Conservation (phyloP, 2,113 vertebrate genomes). For the Rhinogobius similis region DNA sequence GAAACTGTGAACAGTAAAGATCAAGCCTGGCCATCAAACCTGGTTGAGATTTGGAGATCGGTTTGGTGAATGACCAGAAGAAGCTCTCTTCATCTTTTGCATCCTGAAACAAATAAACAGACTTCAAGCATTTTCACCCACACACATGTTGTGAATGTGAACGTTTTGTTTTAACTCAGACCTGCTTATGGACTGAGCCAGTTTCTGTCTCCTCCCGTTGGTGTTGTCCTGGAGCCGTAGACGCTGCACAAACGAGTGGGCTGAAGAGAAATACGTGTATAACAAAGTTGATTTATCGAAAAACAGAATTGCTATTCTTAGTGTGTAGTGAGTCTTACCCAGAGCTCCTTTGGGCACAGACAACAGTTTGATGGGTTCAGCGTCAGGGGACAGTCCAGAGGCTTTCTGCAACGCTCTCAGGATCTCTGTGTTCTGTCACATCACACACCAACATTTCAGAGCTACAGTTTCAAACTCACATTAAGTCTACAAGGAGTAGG, state of each 20-base stretch:
- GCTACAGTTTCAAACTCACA: no score
- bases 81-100: constrained; percentile 76
- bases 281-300: background rate
- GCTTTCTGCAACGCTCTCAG: constrained; percentile 85
- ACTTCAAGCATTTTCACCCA: background rate
- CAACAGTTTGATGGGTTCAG: constrained; percentile 67
- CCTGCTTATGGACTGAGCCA: constrained; percentile 76
- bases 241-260: constrained; percentile 72
- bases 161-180: constrained; percentile 12
- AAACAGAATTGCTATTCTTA: background rate
- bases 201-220: constrained; percentile 76
- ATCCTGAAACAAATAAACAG: constrained; percentile 47
- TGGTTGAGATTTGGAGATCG: constrained; percentile 74
- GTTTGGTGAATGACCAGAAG: constrained; percentile 80
- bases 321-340: constrained; percentile 47
- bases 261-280: constrained; percentile 29
- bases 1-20: no score
- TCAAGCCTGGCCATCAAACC: constrained; percentile 48
- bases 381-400: constrained; percentile 67
- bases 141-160: background rate
- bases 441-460: background rate
- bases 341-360: constrained; percentile 72
- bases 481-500: background rate
- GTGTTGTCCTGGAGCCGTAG: constrained; percentile 73
- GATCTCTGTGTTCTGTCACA: constrained; percentile 86